Evolutionary conservation across 2,888 invertebrate species (phyloP).

Genomic region (Hemithea aestivaria): DNA sequence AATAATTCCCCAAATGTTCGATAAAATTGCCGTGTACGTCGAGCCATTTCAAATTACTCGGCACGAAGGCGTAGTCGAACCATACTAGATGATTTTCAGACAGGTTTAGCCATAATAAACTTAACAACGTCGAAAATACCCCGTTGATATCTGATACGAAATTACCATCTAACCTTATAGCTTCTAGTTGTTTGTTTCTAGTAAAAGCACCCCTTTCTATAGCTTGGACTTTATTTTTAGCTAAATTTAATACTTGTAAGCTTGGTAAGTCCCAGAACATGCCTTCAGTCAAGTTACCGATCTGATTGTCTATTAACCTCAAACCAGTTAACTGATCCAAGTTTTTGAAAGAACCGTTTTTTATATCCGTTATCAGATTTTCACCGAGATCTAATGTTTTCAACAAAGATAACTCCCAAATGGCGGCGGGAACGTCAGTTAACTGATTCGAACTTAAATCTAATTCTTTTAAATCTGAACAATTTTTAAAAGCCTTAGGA

Average conservation of each 20-base stretch:
- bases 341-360: conserved; percentile 91
- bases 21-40: conserved; percentile 95
- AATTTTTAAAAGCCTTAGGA: conserved; percentile 90
- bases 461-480: conserved; percentile 91
- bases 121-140: conserved; percentile 89
- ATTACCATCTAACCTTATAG: conserved; percentile 92
- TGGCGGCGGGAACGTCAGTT: conserved; percentile 87
- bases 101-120: conserved; percentile 91
- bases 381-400: conserved; percentile 95
- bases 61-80: conserved; percentile 96
- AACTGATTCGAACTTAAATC: conserved; percentile 93
- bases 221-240: conserved; percentile 91
- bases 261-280: conserved; percentile 93
- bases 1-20: conserved; percentile 92
- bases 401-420: conserved; percentile 88
- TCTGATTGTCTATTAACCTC: conserved; percentile 92
- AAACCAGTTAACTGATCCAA: conserved; percentile 92
- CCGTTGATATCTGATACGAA: conserved; percentile 93
- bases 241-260: conserved; percentile 91
- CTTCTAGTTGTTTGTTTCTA: conserved; percentile 89
- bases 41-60: conserved; percentile 92
- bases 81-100: conserved; percentile 94
- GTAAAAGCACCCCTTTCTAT: conserved; percentile 91
- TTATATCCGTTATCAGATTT: conserved; percentile 91
- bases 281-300: conserved; percentile 88